phyloP scores from a whole-genome alignment of 2,113 vertebrate species.

The Callocephalon fimbriatum region DNA sequence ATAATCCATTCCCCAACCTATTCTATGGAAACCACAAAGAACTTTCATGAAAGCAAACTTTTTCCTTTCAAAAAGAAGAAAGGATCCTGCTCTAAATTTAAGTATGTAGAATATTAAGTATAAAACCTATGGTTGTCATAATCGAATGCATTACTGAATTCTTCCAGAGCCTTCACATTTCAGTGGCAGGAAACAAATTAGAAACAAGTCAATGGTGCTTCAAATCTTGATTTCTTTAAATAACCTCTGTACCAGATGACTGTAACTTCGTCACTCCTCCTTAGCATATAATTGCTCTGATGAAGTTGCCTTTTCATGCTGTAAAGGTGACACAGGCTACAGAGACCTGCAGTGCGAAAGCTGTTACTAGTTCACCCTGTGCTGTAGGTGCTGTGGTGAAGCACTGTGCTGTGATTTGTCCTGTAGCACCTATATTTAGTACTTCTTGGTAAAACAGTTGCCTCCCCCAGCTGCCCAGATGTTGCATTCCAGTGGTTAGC shows the following conservation, averaged over 20 bases:
- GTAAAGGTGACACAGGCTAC: not conserved
- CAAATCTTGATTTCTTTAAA: not conserved
- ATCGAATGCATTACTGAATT: not conserved
- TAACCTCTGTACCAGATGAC: not conserved
- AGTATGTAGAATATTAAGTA: not conserved
- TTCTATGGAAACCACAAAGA: not conserved
- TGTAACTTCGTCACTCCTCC: not conserved
- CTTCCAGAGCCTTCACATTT: not conserved
- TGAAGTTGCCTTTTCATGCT: not conserved
- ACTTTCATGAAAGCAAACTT: not conserved
- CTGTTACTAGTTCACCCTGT: not conserved
- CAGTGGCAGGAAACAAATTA: not conserved
- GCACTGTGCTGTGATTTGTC: not conserved
- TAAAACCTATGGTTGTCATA: not conserved
- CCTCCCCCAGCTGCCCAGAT: not conserved
- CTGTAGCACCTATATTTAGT: not conserved
- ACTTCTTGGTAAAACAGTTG: not conserved
- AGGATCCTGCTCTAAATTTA: not conserved
- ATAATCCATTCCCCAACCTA: not conserved
- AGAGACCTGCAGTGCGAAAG: not conserved
- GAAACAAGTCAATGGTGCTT: not conserved
- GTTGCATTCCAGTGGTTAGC: conserved; percentile 27
- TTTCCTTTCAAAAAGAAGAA: not conserved
- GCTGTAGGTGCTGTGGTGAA: not conserved
- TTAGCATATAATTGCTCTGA: not conserved